Conservation (phyloP, 2,113 vertebrate species). For the Phyllostomus discolor region DNA sequence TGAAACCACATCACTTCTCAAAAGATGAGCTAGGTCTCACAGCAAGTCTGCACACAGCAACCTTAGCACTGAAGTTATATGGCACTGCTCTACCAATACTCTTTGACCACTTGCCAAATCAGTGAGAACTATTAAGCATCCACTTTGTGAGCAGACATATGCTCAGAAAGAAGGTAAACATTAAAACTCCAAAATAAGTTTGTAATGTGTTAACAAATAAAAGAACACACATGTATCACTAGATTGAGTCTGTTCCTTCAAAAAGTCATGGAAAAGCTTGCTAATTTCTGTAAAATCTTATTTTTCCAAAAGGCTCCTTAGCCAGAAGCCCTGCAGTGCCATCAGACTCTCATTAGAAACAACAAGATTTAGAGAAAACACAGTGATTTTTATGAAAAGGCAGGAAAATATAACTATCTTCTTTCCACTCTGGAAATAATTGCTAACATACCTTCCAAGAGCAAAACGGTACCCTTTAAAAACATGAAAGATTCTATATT, state of each 20-base stretch:
- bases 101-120: background rate
- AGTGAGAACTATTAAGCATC: background rate
- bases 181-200: background rate
- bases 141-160: background rate
- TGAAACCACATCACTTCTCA: background rate
- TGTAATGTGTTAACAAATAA: background rate
- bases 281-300: background rate
- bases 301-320: conserved; percentile 25
- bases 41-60: background rate
- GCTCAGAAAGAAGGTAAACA: background rate
- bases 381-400: conserved; percentile 15
- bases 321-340: background rate
- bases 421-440: background rate
- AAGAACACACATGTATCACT: background rate
- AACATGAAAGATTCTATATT: background rate
- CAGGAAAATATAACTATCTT: background rate
- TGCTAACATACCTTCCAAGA: background rate
- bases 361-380: background rate
- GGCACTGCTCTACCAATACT: background rate
- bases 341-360: background rate
- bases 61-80: fast-evolving
- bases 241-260: background rate
- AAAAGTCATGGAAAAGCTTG: background rate
- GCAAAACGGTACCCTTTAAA: background rate
- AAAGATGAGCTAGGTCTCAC: background rate